These are phyloP conservation scores for Urocynchramus pylzowi DNA, from an alignment of 2,113 vertebrate species.

Conservation along the genomic window DNA sequence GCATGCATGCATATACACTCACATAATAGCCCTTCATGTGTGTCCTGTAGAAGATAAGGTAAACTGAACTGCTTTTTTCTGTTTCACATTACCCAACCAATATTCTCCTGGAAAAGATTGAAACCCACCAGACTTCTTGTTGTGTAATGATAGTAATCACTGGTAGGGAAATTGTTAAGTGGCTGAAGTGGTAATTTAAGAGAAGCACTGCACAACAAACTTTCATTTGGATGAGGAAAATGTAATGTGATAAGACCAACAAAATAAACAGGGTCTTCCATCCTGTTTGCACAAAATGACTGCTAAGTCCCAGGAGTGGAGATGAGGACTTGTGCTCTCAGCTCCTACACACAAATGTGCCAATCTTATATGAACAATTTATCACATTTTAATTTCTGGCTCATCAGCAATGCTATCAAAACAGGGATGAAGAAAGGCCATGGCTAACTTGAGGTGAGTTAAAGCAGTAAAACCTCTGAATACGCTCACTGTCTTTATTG, in stretches of 20 bases:
- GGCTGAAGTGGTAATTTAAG: neutral
- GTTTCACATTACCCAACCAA: neutral
- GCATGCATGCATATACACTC: rapidly evolving
- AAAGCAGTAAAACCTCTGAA: neutral
- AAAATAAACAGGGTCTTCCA: neutral
- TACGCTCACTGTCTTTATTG: neutral
- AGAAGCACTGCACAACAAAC: neutral
- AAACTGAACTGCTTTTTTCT: constrained; percentile 10
- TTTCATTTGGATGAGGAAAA: neutral
- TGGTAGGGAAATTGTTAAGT: neutral
- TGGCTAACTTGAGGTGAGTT: neutral
- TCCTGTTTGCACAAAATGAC: neutral
- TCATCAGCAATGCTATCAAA: neutral
- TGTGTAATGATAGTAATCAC: neutral
- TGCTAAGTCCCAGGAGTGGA: neutral
- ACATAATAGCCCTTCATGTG: neutral
- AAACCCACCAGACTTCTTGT: neutral
- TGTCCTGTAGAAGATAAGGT: neutral
- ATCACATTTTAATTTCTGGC: neutral
- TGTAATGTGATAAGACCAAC: neutral
- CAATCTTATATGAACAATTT: neutral
- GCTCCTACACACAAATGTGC: neutral
- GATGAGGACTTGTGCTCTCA: neutral
- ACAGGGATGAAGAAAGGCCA: neutral
- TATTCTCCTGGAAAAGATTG: neutral